These are phyloP conservation scores for Oreortyx pictus DNA, from an alignment of 2,797 vertebrate species.

Conservation along the genomic window DNA sequence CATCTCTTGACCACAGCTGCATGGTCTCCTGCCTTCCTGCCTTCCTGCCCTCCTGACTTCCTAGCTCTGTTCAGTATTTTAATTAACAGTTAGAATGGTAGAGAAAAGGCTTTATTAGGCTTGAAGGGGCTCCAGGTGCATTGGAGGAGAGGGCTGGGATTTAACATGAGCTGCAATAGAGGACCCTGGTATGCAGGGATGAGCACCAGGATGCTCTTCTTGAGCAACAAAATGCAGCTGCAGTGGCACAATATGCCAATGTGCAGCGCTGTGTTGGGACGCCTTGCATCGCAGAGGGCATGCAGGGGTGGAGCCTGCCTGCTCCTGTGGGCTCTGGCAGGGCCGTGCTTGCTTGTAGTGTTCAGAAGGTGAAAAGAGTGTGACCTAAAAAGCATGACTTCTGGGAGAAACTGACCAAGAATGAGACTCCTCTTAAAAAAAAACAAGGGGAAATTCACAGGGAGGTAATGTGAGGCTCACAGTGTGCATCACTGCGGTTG, in stretches of 20 bases:
- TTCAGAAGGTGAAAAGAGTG: neutral
- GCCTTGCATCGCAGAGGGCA: neutral
- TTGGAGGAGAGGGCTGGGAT: neutral
- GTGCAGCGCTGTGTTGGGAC: fast-evolving
- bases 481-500: neutral
- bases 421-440: neutral
- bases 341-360: neutral
- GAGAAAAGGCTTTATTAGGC: neutral
- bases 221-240: neutral
- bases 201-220: neutral
- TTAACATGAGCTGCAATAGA: neutral
- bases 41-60: neutral
- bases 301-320: fast-evolving
- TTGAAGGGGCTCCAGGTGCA: neutral
- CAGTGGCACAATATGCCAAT: neutral
- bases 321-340: neutral
- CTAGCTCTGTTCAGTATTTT: neutral
- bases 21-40: neutral
- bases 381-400: neutral
- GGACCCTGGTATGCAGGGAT: neutral
- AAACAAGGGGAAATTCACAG: neutral
- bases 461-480: neutral
- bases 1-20: neutral
- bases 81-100: no score
- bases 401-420: neutral